Conservation (phyloP, 92 coral and sea anemone genomes). For the Parazoanthus atlanticus region DNA sequence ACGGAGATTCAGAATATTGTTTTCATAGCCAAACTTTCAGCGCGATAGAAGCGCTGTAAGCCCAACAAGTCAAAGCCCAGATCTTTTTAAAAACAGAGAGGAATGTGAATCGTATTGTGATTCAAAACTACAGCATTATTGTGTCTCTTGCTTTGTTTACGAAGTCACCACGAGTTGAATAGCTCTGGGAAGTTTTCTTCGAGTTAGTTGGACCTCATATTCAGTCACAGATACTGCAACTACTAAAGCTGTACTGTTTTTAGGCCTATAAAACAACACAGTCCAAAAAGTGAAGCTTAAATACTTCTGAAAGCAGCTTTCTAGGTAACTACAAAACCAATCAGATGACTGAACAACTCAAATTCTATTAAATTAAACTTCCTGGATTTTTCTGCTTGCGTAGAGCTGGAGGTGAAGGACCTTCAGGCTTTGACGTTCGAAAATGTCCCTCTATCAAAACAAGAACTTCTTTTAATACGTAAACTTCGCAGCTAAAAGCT, state of each 20-base stretch:
- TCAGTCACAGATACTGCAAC: too few relatives aligned
- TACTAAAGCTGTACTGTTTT: too few relatives aligned
- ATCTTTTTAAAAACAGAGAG: slow-evolving; percentile 11
- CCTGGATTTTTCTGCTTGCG: neutral
- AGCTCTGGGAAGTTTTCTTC: neutral
- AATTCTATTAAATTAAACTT: too few relatives aligned
- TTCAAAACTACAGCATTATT: neutral
- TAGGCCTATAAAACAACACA: neutral
- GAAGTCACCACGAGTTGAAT: neutral
- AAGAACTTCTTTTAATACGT: too few relatives aligned
- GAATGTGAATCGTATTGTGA: neutral
- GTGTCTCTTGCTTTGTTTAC: neutral
- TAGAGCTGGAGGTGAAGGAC: neutral
- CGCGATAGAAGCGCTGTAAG: slow-evolving; percentile 3
- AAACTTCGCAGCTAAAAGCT: neutral
- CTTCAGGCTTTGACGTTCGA: neutral
- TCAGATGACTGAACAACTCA: too few relatives aligned
- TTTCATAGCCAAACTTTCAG: slow-evolving; percentile 11
- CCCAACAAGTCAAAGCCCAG: neutral
- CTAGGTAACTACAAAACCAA: too few relatives aligned
- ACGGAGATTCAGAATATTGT: neutral
- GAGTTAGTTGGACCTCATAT: neutral
- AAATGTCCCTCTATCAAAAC: neutral
- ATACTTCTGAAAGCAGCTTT: too few relatives aligned
- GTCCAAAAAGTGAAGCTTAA: too few relatives aligned